Evolutionary conservation across 64 coral and sea anemone genomes (phyloP), one percentile per base, ranked within the genome.

Genomic region (Stichodactyla mertensii): DNA sequence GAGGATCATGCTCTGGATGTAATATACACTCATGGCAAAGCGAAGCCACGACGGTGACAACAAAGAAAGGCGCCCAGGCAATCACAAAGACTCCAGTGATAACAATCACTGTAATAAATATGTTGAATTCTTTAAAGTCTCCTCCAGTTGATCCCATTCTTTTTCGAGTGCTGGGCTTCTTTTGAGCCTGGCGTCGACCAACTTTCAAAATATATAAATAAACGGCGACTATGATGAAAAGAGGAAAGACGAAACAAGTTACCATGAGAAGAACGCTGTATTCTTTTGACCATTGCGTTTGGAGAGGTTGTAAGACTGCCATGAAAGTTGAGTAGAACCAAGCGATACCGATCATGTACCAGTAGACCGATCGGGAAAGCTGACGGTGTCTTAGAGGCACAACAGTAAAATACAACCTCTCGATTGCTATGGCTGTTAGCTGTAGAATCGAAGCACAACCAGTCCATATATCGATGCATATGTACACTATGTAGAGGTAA

Each of bases 31-130:
- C 20, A 66, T 82, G 74, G 52, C 88, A 87, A 57, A 85, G 81
- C 6, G 94, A 93, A 10, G 94, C 94, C 1, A 90, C 55, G 0
- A 97, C 71, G 2, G 88, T 85, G 5, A 93, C 85, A 7, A 86
- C 53, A 61, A 97, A 97, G 12, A 97, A 87, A 3, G 94, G 94
- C 16, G 91, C 51, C 94, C 94, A 97, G 4, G 88, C 86, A 14
- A 71, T 71, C 22, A 97, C 24, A 22, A 97, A 97, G 20, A 97
- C 20, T 13, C 88, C 22, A 4, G 94, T 90, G 16, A 96, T 93
- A 1, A 92, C 61, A 16, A 83, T 78, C 10, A 90, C 94, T 2
- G 88, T 93, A 1, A 88, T 84, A 14, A 84, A 92, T 16, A 97
- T 71, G 18, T 89, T 55, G 36, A 78, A 19, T 77, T 93, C 91